phyloP scores from a whole-genome alignment of 2,888 invertebrate genomes.

The Octonoba sinensis region DNA sequence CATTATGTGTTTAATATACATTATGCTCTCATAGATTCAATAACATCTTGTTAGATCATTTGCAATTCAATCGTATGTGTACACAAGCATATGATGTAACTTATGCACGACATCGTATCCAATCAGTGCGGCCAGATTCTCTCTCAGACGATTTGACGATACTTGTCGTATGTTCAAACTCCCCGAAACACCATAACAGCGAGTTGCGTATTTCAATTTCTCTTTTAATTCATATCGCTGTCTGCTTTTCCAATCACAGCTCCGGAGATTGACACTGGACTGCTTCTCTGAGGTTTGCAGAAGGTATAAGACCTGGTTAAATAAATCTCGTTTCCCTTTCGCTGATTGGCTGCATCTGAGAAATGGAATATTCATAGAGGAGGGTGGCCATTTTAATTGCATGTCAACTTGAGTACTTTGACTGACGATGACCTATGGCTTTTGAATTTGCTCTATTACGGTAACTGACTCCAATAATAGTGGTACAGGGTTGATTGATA shows the following conservation, averaged over 20 bases:
- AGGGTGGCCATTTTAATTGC: conserved; percentile 53
- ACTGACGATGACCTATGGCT: conserved; percentile 29
- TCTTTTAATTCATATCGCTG: conserved; percentile 47
- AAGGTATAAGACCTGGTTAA: conserved; percentile 52
- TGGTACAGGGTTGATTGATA: conserved; percentile 33
- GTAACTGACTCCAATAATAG: conserved; percentile 17
- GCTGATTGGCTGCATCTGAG: conserved; percentile 40
- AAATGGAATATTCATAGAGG: conserved; percentile 60
- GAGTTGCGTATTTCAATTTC: conserved; percentile 42
- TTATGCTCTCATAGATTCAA: no score
- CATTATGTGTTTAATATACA: no score
- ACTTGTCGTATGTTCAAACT: no score
- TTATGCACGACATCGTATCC: conserved; percentile 44
- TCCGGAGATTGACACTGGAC: conserved; percentile 50
- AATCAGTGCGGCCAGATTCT: conserved; percentile 12
- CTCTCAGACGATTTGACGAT: no score
- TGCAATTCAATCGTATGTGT: conserved; percentile 11
- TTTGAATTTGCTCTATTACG: conserved; percentile 36
- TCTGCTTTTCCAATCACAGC: conserved; percentile 32
- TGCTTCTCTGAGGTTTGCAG: conserved; percentile 33
- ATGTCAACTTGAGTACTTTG: conserved; percentile 35
- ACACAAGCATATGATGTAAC: conserved; percentile 22
- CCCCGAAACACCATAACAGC: no score
- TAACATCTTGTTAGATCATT: no score
- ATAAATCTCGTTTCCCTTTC: conserved; percentile 48